Evolutionary conservation across 2,888 invertebrate genomes (phyloP).

Genomic region (Drosophila pegasa): DNA sequence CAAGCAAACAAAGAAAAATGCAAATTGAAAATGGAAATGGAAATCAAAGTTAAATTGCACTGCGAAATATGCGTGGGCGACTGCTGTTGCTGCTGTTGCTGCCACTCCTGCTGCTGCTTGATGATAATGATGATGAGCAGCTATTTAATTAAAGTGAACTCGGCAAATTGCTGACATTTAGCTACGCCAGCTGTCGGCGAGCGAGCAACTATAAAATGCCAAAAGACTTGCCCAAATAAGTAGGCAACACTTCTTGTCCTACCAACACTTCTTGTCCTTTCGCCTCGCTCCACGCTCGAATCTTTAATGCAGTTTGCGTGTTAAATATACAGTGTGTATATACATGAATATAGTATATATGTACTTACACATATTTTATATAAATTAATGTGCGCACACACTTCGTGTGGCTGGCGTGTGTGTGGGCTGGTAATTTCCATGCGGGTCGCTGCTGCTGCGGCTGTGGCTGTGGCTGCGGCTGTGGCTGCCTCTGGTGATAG

Average conservation of each 20-base stretch:
- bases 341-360: neutral
- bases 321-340: conserved; percentile 2
- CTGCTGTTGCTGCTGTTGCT: neutral
- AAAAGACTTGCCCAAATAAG: conserved; percentile 39
- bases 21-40: conserved; percentile 36
- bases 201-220: conserved; percentile 16
- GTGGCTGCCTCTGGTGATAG: conserved; percentile 31
- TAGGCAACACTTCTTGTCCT: conserved; percentile 45
- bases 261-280: neutral
- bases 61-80: conserved; percentile 17
- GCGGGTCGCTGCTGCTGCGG: conserved; percentile 32
- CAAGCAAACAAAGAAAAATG: conserved; percentile 32
- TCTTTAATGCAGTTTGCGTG: conserved; percentile 64
- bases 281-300: neutral
- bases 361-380: conserved; percentile 1
- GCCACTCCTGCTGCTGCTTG: neutral
- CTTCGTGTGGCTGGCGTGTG: neutral
- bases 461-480: conserved; percentile 15
- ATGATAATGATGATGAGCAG: conserved; percentile 10
- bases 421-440: conserved; percentile 35
- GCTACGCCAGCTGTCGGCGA: conserved; percentile 33
- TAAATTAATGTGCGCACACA: conserved; percentile 65
- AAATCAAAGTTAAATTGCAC: conserved; percentile 46
- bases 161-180: conserved; percentile 18
- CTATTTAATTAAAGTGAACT: conserved; percentile 35